Evolutionary conservation across 2,888 invertebrate species (phyloP).

Genomic region (Apotomis capreana): DNA sequence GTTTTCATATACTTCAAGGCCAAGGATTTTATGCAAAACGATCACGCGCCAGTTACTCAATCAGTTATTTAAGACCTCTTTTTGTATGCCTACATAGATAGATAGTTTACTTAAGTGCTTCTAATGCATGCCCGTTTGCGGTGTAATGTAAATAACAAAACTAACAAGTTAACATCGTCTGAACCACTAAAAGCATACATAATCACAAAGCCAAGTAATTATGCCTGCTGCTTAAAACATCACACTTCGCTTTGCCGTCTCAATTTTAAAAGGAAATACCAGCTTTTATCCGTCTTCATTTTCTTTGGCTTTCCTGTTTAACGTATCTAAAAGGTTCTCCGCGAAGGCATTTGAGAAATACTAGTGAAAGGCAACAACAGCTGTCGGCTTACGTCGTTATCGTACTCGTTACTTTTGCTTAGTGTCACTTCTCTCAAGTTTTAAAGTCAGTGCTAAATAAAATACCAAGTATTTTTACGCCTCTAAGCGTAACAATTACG

Average conservation of each 20-base stretch:
- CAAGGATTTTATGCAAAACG: no score
- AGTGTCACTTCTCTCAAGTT: constrained; percentile 29
- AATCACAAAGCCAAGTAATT: constrained; percentile 9
- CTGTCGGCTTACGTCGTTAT: constrained; percentile 46
- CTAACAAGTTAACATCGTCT: background rate
- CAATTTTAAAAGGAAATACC: constrained; percentile 23
- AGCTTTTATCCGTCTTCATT: constrained; percentile 12
- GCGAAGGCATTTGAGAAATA: constrained; percentile 49
- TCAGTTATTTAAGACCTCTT: no score
- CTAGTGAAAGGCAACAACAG: constrained; percentile 52
- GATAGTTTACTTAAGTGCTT: no score
- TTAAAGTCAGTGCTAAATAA: constrained; percentile 15
- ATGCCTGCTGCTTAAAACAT: background rate
- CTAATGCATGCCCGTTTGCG: no score
- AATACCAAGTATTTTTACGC: constrained; percentile 14
- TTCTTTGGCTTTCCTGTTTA: constrained; percentile 14
- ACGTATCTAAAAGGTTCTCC: constrained; percentile 48
- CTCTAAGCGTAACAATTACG: constrained; percentile 2
- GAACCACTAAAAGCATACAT: background rate
- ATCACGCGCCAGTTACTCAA: no score
- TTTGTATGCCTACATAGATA: no score
- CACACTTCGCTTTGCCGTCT: background rate
- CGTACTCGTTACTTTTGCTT: constrained; percentile 35
- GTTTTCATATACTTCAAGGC: no score
- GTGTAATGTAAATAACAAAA: background rate